Conservation (phyloP, 2,113 vertebrate species). For the Peromyscus maniculatus region DNA sequence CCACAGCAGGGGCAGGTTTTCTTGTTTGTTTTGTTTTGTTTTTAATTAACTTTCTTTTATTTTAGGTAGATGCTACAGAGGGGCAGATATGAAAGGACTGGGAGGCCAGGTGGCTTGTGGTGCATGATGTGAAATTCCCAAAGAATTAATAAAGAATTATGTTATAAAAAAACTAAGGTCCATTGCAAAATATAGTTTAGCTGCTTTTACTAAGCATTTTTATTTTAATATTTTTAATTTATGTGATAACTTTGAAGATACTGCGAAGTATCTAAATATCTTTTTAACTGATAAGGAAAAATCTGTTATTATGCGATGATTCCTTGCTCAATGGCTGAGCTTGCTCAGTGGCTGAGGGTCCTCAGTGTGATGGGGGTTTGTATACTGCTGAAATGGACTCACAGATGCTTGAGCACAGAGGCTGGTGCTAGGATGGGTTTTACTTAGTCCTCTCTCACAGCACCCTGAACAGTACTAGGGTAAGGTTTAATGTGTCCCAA, state of each 20-base stretch:
- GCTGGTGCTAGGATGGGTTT: too few species aligned
- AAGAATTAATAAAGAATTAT: too few species aligned
- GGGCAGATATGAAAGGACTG: too few species aligned
- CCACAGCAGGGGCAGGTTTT: too few species aligned
- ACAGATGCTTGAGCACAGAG: too few species aligned
- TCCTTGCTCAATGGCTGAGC: neutral
- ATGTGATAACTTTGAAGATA: neutral
- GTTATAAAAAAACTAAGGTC: neutral
- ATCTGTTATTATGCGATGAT: neutral
- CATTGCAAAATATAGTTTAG: neutral
- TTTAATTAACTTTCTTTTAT: too few species aligned
- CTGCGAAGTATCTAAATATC: neutral
- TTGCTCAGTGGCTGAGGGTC: neutral
- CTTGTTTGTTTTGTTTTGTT: too few species aligned
- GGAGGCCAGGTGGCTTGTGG: too few species aligned
- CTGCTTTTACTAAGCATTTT: conserved; percentile 23
- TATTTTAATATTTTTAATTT: neutral
- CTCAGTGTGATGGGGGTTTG: neutral
- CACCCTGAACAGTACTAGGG: neutral
- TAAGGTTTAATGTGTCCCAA: neutral
- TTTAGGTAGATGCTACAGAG: too few species aligned
- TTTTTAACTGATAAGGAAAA: neutral
- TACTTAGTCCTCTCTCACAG: neutral
- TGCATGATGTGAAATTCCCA: too few species aligned
- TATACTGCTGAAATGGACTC: neutral